These are phyloP conservation scores for Mobula birostris DNA, from an alignment of 2,113 vertebrate species.

Conservation along the genomic window DNA sequence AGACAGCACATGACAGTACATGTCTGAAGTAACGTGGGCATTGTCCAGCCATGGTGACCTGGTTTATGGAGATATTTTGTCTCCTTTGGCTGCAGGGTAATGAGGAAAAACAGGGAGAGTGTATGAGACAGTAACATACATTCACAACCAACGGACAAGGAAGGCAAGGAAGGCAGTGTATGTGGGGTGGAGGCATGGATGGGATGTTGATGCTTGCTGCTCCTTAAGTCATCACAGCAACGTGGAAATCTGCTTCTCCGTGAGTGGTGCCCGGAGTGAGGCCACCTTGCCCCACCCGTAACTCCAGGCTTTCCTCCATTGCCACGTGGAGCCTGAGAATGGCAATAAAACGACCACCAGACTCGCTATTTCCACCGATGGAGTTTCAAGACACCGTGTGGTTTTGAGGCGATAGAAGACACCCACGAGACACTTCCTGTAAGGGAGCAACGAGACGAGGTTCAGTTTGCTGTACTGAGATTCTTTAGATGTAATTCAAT, in stretches of 20 bases:
- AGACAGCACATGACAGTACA: not conserved
- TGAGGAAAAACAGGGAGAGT: not conserved
- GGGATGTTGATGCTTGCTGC: too few relatives aligned
- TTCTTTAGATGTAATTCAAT: not conserved
- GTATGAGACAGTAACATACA: too few relatives aligned
- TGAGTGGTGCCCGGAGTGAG: not conserved
- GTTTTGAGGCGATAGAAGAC: not conserved
- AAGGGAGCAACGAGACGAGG: not conserved
- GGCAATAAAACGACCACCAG: not conserved
- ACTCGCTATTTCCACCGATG: not conserved
- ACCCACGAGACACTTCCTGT: not conserved
- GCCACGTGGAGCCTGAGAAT: not conserved
- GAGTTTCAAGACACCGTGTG: not conserved
- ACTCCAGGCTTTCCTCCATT: not conserved
- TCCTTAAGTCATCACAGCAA: too few relatives aligned
- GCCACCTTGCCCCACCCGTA: not conserved
- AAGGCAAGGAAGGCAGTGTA: too few relatives aligned
- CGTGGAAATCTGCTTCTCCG: too few relatives aligned
- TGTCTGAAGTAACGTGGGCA: not conserved
- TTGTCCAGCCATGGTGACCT: not conserved
- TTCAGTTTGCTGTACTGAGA: not conserved
- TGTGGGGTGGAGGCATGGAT: too few relatives aligned
- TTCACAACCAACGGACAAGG: too few relatives aligned
- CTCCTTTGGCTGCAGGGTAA: not conserved
- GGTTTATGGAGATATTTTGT: not conserved